Base-by-base conservation (phyloP, 2,113 vertebrate species). In the Lamprotornis superbus region DNA sequence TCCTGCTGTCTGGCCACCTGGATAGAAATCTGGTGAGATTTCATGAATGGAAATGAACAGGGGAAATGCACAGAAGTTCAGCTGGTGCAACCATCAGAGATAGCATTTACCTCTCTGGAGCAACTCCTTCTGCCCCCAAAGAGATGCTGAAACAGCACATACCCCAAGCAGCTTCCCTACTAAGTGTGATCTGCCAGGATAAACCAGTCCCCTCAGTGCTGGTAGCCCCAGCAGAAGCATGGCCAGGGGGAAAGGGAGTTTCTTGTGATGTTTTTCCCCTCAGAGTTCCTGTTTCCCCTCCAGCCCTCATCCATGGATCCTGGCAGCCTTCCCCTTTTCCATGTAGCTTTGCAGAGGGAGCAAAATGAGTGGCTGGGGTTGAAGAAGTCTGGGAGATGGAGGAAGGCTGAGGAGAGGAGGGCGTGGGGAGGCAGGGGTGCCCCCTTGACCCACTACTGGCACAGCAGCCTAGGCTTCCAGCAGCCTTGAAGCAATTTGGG, bases 261-360 rank as follows among this genome's bases (percentile, higher is more conserved):
- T 93, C 65, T 95, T 2, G 9, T 49, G 75, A 79, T 96, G 52
- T 79, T 96, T 93, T 94, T 91, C 82, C 79, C 78, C 61, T 93
- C 65, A 40, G 10, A 31, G 90, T 96, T 96, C 95, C 95, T 93
- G 82, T 95, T 97, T 96, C 65, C 74, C 92, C 87, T 91, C 44
- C 69, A 94, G 40, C 27, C 44, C 39, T 17, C 5, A 2, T 69
- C n/a, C n/a, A 10, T 12, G 5, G 70, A 37, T 73, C 15, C 67
- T 2, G 13, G 71, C 67, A 86, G 57, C 68, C 24, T 40, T 76
- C 63, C 15, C n/a, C 19, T 10, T 71, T 56, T 71, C 44, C 44
- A 42, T 1, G 11, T 14, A 87, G 42, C 42, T 85, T 88, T 83
- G 27, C 53, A 73, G 63, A 76, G 30, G 30, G 40, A 88, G 14